A percentile compares a stretch with the other conserved stretches of the same genome.
Evolutionary conservation across 2,113 vertebrate species (phyloP).

Genomic region (Istiophorus platypterus): DNA sequence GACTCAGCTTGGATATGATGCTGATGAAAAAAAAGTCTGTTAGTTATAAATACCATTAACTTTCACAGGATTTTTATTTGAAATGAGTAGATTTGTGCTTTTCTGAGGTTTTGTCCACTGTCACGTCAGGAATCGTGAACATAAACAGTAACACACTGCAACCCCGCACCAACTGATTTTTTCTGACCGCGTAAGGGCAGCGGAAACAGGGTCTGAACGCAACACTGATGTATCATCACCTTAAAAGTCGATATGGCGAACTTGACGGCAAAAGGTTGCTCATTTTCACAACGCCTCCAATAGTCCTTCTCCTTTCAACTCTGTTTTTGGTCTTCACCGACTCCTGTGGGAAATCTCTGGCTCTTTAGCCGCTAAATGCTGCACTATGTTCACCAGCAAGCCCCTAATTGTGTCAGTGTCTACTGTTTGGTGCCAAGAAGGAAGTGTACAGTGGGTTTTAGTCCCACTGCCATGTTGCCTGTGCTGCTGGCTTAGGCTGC

Average conservation of each 20-base stretch:
- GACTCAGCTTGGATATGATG: not conserved
- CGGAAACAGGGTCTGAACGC: no score
- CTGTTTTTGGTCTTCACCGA: not conserved
- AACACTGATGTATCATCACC: no score
- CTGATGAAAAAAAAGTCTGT: no score
- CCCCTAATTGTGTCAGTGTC: no score
- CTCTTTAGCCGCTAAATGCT: not conserved
- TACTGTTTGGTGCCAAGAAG: not conserved
- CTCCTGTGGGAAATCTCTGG: not conserved
- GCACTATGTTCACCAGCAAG: not conserved
- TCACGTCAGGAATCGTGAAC: no score
- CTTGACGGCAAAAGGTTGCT: not conserved
- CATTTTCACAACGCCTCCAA: not conserved
- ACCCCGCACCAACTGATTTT: no score
- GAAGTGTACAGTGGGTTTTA: not conserved
- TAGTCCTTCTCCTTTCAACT: not conserved
- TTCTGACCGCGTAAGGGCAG: no score
- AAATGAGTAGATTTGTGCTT: not conserved
- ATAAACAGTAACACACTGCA: not conserved
- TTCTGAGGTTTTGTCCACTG: not conserved
- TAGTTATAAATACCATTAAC: no score
- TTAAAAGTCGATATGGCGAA: no score
- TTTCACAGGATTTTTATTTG: no score
- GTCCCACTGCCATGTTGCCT: not conserved
- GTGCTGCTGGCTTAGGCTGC: slow-evolving; percentile 13